Conservation (phyloP, 2,888 invertebrate genomes). For the Apodemia mormo region DNA sequence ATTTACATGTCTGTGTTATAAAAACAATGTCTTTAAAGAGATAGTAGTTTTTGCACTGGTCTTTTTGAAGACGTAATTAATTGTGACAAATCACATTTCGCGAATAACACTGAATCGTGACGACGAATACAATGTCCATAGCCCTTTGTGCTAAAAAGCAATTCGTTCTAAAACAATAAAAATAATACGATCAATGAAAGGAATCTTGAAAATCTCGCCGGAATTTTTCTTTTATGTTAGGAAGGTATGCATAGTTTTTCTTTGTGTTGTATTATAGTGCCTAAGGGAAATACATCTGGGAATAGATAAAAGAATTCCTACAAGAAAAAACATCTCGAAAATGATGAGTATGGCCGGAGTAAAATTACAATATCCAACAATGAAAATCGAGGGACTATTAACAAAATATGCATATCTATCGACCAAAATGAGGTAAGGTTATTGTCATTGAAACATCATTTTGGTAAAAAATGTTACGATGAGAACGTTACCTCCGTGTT, state of each 20-base stretch:
- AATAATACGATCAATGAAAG: background rate
- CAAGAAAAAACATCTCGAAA: constrained; percentile 1
- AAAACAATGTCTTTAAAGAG: too few species aligned
- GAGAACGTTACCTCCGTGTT: too few species aligned
- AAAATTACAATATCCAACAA: background rate
- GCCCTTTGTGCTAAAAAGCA: background rate
- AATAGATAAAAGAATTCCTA: constrained; percentile 7
- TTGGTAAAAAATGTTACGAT: too few species aligned
- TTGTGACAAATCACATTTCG: too few species aligned
- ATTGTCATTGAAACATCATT: too few species aligned
- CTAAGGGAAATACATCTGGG: constrained; percentile 12
- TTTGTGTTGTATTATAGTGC: constrained; percentile 11
- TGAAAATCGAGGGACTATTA: background rate
- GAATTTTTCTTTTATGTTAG: constrained; percentile 3
- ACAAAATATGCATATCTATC: background rate
- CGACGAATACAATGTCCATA: background rate
- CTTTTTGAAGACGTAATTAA: too few species aligned
- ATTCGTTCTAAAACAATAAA: background rate
- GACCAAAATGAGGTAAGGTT: too few species aligned
- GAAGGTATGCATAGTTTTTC: constrained; percentile 14
- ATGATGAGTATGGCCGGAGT: background rate
- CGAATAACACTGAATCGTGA: too few species aligned
- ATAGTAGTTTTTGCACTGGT: too few species aligned
- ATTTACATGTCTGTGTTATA: too few species aligned
- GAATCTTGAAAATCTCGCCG: constrained; percentile 8